Evolutionary conservation across 2,113 vertebrate species (phyloP), one percentile per base, ranked within the genome.

Genomic region (Tachuris rubrigastra): DNA sequence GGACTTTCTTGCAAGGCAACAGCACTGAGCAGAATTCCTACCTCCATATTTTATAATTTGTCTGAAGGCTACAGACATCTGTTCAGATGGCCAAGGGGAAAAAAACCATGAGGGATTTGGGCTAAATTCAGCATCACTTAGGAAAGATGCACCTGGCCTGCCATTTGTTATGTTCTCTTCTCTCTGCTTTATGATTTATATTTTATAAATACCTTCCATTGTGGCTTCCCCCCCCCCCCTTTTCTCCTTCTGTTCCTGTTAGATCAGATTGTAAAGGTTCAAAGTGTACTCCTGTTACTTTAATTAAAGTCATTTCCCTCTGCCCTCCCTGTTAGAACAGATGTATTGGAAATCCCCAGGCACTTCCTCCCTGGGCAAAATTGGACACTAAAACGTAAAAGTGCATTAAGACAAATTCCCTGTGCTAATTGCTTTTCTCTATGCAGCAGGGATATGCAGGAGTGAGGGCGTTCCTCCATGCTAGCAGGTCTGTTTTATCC

Each of bases 51-150:
- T 96, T 91, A 91, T 95, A 90, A 93, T 95, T 94, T 95, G 47
- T 88, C 86, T 94, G 74, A 96, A 95, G 55, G 76, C 85, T 96
- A 79, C 65, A 92, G 91, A 85, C 96, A 96, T 97, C 95, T 97
- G 92, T 89, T 96, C 47, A 1, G 87, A 84, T 69, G 73, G 85
- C 85, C 87, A 93, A 94, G 35, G 93, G 86, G 44, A 56, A 79
- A 94, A 90, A 89, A 84, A 73, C 66, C 93, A 95, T 74, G 69
- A 94, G 75, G 71, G 95, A 92, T 84, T 88, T 92, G 81, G 90
- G 91, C 83, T 95, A 97, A 97, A 97, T 97, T 96, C 91, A 94
- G 88, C 60, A 93, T 75, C 78, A 88, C 91, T 95, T 95, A 86
- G 94, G 76, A 96, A 96, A 87, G 71, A 76, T 35, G 88, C 94